Base-by-base conservation (phyloP, 1,140 invertebrate genomes). In the Lethrus apterus region DNA sequence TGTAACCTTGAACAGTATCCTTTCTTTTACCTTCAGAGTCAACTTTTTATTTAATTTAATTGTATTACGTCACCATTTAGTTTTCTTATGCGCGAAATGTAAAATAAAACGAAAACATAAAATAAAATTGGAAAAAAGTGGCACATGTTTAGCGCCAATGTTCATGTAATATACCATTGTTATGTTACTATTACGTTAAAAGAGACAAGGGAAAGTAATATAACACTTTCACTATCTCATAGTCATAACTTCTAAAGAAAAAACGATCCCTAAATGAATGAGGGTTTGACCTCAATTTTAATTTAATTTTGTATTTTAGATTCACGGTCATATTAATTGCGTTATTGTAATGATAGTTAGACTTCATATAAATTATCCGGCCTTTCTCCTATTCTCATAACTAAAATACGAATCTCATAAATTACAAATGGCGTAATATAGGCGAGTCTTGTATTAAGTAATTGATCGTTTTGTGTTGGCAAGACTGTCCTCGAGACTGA, bases 141-240 rank as follows among this genome's bases (percentile, higher is more conserved):
- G 40, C 40, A 30, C 26, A 26, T 3, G 13, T 24, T 30, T 17
- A 32, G 23, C 42, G 29, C 42, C 30, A 26, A 20, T 36, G 46
- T 47, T 52, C 52, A 55, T 56, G 58, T 60, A 60, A 60, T 59
- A 56, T 43, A 47, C 54, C 55, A 62, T 58, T 62, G 58, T 60
- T 60, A 57, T 60, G 53, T 55, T 55, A 51, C 43, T 48, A 52
- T 58, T 58, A 55, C 54, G 55, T 63, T 60, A 63, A 54, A 48
- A 50, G 54, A 59, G n/a, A 49, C 56, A 55, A 65, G 62, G 57
- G 63, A 65, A 65, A 65, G 63, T 62, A 61, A 49, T 59, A 54
- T 62, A 58, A 55, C 57, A 65, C 63, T 65, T 65, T 65, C 63
- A 63, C 63, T 61, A 63, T 63, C 61, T 58, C 61, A 61, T 65